A percentile compares a stretch with the other conserved stretches of the same genome.
Conservation (phyloP, 2,113 vertebrate species). For the Forbesichthys papilliferus region DNA sequence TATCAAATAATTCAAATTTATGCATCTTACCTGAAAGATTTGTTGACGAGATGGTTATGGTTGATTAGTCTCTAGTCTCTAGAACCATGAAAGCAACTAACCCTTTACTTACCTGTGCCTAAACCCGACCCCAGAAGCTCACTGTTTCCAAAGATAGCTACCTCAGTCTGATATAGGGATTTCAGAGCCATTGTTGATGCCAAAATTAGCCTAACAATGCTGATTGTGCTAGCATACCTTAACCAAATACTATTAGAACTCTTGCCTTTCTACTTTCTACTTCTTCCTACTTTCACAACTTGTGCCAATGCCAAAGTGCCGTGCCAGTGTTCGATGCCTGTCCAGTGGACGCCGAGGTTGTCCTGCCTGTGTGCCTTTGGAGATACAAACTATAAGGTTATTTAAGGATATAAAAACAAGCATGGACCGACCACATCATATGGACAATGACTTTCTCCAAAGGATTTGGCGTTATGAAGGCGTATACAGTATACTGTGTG, state of each 20-base stretch:
- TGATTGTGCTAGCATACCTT: conserved; percentile 54
- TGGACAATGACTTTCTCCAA: too few relatives aligned
- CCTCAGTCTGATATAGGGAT: conserved; percentile 63
- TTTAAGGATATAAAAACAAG: too few relatives aligned
- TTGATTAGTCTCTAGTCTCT: conserved; percentile 45
- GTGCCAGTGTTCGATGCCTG: conserved; percentile 27
- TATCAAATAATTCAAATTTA: background rate
- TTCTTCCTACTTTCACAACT: conserved; percentile 15
- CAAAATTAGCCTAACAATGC: conserved; percentile 47
- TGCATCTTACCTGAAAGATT: conserved; percentile 20
- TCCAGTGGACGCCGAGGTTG: too few relatives aligned
- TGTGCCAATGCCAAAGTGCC: conserved; percentile 56
- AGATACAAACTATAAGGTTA: too few relatives aligned
- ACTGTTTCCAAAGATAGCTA: conserved; percentile 74
- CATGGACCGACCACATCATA: too few relatives aligned
- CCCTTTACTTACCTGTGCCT: conserved; percentile 18
- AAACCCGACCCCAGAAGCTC: conserved; percentile 44
- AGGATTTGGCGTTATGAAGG: too few relatives aligned
- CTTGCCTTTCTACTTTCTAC: background rate
- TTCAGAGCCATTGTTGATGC: conserved; percentile 51
- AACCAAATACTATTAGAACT: conserved; percentile 34
- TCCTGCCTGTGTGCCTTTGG: too few relatives aligned
- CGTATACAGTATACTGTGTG: too few relatives aligned
- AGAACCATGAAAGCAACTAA: conserved; percentile 34
- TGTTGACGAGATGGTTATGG: conserved; percentile 39